Conservation (phyloP, 2,113 vertebrate species). For the Turdus rufiventris region DNA sequence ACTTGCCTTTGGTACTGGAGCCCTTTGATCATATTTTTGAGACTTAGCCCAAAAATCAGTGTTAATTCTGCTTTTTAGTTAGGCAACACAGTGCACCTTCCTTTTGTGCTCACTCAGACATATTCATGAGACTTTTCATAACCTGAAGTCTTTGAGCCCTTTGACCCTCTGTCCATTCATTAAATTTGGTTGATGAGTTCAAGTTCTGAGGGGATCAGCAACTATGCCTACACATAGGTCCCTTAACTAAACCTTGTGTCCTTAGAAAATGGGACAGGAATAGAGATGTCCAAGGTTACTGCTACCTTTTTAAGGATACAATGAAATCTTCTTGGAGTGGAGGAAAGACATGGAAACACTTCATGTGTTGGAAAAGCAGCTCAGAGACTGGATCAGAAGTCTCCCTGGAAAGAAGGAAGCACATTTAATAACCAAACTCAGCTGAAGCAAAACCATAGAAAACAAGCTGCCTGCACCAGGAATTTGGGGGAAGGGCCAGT, state of each 20-base stretch:
- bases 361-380: neutral
- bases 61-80: neutral
- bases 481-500: neutral
- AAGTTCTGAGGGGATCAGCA: neutral
- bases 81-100: neutral
- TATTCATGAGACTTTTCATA: neutral
- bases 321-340: neutral
- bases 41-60: neutral
- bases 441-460: conserved; percentile 27
- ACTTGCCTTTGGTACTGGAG: neutral
- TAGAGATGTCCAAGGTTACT: neutral
- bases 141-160: neutral
- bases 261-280: neutral
- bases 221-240: rapidly evolving
- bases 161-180: neutral
- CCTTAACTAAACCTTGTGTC: neutral
- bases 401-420: neutral
- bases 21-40: neutral
- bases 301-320: neutral
- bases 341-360: neutral
- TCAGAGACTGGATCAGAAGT: neutral
- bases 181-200: neutral
- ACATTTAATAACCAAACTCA: neutral
- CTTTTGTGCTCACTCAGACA: neutral
- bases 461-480: neutral